Percentiles rank a stretch among this genome's conserved stretches.
Evolutionary conservation across 2,797 vertebrate species (phyloP).

Genomic region (Euthynnus affinis): DNA sequence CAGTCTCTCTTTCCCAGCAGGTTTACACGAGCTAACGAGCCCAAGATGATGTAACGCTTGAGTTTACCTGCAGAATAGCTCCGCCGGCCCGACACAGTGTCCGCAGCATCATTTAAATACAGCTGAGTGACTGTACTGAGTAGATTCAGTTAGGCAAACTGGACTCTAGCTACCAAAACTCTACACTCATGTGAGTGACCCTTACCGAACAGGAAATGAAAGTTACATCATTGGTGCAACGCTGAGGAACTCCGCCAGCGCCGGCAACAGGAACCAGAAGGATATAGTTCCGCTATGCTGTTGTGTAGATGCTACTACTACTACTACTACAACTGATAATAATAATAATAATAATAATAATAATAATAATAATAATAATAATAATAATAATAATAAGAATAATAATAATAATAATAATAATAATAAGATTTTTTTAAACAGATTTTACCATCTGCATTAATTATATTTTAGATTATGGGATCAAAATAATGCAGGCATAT

Average conservation of each 20-base stretch:
- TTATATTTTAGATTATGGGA: background rate
- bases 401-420: background rate
- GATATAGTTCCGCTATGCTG: slow-evolving; percentile 48
- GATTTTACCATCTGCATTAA: background rate
- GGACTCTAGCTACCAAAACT: background rate
- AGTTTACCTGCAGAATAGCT: slow-evolving; percentile 76
- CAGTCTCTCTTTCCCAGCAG: background rate
- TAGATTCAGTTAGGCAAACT: background rate
- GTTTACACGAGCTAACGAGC: background rate
- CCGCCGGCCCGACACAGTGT: slow-evolving; percentile 78
- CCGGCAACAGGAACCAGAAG: background rate
- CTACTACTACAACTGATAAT: too few relatives aligned
- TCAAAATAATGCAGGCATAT: background rate
- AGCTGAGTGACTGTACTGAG: fast-evolving
- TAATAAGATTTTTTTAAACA: too few relatives aligned
- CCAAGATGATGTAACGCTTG: fast-evolving
- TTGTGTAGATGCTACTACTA: too few relatives aligned
- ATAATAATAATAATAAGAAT: background rate
- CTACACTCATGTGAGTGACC: slow-evolving; percentile 63
- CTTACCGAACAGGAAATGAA: slow-evolving; percentile 58
- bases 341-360: too few relatives aligned
- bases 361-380: background rate
- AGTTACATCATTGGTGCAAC: slow-evolving; percentile 70
- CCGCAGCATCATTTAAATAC: slow-evolving; percentile 73
- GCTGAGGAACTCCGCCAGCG: slow-evolving; percentile 21